Conservation (phyloP, 2,113 vertebrate genomes). For the Pteropus alecto region DNA sequence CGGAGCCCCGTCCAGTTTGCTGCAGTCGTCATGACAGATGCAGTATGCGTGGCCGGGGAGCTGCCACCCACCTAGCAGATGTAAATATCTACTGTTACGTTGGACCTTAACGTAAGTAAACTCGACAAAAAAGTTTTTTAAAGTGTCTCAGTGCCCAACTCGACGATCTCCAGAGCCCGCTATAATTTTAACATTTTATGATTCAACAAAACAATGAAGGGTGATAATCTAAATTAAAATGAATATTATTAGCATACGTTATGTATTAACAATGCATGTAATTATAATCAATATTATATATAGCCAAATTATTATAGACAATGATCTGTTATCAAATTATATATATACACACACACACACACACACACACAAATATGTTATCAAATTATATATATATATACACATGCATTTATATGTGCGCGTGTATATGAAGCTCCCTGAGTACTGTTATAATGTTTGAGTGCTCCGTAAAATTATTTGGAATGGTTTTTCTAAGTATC, state of each 20-base stretch:
- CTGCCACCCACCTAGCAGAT: background rate
- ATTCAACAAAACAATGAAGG: background rate
- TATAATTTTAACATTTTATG: background rate
- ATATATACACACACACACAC: too few relatives aligned
- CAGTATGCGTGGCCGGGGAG: accelerated
- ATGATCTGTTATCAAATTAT: background rate
- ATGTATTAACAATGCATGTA: background rate
- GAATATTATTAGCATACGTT: background rate
- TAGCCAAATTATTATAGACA: background rate
- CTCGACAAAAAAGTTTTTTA: background rate
- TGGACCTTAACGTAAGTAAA: background rate
- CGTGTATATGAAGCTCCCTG: background rate
- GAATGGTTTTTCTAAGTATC: background rate
- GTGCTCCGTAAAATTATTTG: background rate
- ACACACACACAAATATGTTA: too few relatives aligned
- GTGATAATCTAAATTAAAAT: background rate
- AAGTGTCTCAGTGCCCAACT: background rate
- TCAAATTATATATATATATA: background rate
- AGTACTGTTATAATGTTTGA: background rate
- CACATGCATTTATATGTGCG: background rate
- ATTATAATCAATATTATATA: background rate
- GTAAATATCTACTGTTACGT: background rate
- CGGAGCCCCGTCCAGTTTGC: too few relatives aligned
- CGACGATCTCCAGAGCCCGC: background rate
- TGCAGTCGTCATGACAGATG: background rate